phyloP scores from a whole-genome alignment of 2,888 invertebrate genomes.

The Himalopsyche japonica region DNA sequence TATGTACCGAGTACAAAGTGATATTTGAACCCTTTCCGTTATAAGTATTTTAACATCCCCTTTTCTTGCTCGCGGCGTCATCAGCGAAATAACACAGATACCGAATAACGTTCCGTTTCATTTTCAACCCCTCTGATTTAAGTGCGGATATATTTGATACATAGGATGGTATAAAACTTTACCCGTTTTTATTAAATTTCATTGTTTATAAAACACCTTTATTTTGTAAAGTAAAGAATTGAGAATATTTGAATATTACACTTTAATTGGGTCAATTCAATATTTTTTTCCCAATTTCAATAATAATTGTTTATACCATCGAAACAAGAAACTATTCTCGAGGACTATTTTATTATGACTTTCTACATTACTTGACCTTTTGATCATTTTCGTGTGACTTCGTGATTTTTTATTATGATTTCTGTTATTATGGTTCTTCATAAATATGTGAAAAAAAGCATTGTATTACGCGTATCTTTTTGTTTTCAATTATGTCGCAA shows the following conservation, averaged over 20 bases:
- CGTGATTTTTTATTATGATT: too few species aligned
- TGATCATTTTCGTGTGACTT: too few species aligned
- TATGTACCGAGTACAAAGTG: not conserved
- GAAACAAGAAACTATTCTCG: too few species aligned
- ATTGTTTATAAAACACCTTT: not conserved
- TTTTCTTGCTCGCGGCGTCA: not conserved
- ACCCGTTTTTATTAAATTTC: not conserved
- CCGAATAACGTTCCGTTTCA: not conserved
- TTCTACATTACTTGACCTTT: too few species aligned
- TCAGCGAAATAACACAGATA: conserved; percentile 5
- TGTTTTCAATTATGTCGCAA: too few species aligned
- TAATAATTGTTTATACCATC: too few species aligned
- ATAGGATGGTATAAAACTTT: not conserved
- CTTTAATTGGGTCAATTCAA: not conserved
- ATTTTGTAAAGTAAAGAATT: not conserved
- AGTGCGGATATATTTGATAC: not conserved
- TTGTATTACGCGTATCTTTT: too few species aligned
- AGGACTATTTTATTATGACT: too few species aligned
- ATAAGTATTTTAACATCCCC: conserved; percentile 3
- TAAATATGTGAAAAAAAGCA: too few species aligned
- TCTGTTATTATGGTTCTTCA: too few species aligned
- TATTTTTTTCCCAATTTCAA: not conserved
- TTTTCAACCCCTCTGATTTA: not conserved
- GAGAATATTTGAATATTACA: not conserved
- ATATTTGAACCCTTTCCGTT: conserved; percentile 7